Conservation (phyloP, 2,113 vertebrate species). For the Xyrauchen texanus region DNA sequence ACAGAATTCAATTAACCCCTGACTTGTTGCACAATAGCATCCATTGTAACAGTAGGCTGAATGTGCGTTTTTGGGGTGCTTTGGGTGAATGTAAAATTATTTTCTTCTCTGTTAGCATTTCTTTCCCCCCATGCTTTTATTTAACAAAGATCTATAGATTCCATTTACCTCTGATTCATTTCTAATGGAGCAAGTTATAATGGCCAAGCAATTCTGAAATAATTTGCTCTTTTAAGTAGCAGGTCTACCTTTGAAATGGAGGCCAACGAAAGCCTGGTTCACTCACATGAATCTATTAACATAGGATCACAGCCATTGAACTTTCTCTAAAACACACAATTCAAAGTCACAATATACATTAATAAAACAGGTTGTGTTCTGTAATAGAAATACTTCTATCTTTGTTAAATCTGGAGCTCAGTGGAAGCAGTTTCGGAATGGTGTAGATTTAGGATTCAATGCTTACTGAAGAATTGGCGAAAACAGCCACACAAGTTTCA, state of each 20-base stretch:
- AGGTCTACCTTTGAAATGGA: constrained; percentile 38
- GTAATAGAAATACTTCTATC: constrained; percentile 18
- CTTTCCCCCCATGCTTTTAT: constrained; percentile 46
- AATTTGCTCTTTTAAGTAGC: constrained; percentile 39
- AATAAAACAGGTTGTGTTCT: neutral
- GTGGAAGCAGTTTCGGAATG: constrained; percentile 30
- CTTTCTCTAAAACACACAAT: constrained; percentile 6
- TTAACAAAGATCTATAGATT: constrained; percentile 43
- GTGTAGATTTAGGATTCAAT: constrained; percentile 17
- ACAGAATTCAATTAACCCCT: constrained; percentile 60
- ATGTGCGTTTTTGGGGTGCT: constrained; percentile 45
- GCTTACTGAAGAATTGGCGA: neutral
- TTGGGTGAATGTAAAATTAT: constrained; percentile 45
- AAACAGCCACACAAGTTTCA: constrained; percentile 26
- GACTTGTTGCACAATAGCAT: constrained; percentile 49
- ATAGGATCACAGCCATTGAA: constrained; percentile 27
- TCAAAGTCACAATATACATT: constrained; percentile 26
- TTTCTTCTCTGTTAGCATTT: constrained; percentile 40
- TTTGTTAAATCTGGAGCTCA: constrained; percentile 33
- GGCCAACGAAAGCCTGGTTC: constrained; percentile 29
- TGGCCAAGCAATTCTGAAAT: constrained; percentile 50
- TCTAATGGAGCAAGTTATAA: constrained; percentile 47
- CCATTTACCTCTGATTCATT: constrained; percentile 41
- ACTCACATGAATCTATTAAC: constrained; percentile 45
- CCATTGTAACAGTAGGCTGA: constrained; percentile 45